Percentiles rank a stretch among this genome's conserved stretches.
These are phyloP conservation scores for Bellardia pandia DNA, from an alignment of 2,888 invertebrate genomes.

Conservation along the genomic window DNA sequence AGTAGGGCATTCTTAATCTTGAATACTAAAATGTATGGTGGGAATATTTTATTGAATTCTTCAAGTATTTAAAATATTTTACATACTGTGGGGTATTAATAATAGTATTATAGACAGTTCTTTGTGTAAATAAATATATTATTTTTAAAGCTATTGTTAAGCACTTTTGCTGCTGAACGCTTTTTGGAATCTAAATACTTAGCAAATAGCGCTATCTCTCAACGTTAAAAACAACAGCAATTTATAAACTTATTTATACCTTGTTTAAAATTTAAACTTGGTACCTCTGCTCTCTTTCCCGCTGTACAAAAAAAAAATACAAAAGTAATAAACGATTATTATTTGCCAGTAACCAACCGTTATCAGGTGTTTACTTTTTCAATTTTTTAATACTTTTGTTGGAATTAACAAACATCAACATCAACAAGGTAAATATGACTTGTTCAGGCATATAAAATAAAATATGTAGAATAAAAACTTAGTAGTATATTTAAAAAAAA, in stretches of 20 bases:
- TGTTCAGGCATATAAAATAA: neutral
- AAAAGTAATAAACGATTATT: neutral
- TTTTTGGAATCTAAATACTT: constrained; percentile 17
- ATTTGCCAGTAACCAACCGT: constrained; percentile 59
- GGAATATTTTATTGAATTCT: neutral
- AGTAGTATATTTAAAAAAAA: neutral
- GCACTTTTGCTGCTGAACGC: constrained; percentile 6
- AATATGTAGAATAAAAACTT: constrained; percentile 23
- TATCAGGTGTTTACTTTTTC: constrained; percentile 61
- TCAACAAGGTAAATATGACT: constrained; percentile 68
- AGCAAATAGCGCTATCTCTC: constrained; percentile 40
- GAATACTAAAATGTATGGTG: neutral
- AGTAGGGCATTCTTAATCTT: neutral
- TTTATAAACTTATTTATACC: neutral
- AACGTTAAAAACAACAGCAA: constrained; percentile 12
- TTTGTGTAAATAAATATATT: too few species aligned
- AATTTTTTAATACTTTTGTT: constrained; percentile 18
- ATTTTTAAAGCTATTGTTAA: neutral
- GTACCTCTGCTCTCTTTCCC: neutral
- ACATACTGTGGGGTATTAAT: too few species aligned
- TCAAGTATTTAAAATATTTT: neutral
- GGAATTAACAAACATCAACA: constrained; percentile 50
- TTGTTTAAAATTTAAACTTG: constrained; percentile 11
- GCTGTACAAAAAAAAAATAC: neutral
- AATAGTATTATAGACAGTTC: too few species aligned